Evolutionary conservation across 2,113 vertebrate genomes (phyloP).

Genomic region (Arvicanthis niloticus): DNA sequence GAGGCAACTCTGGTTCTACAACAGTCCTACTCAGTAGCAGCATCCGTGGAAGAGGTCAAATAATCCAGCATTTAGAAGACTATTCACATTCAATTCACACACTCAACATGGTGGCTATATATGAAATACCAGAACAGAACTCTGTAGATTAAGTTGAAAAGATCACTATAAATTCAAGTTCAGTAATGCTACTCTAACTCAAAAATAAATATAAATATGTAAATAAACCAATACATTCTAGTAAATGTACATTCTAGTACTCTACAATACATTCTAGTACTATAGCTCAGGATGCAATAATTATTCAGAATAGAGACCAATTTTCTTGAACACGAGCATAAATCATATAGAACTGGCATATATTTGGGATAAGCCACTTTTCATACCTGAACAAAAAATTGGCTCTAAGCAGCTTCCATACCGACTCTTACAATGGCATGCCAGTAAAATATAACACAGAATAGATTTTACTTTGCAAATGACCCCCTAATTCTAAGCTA

Average conservation of each 20-base stretch:
- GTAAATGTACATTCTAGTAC: too few species aligned
- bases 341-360: not conserved
- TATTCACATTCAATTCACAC: not conserved
- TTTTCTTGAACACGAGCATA: not conserved
- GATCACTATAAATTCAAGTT: not conserved
- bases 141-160: not conserved
- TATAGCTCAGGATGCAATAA: too few species aligned
- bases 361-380: not conserved
- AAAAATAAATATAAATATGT: not conserved
- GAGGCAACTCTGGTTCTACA: not conserved
- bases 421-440: not conserved
- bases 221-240: not conserved
- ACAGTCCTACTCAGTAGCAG: accelerated
- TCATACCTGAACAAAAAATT: not conserved
- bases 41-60: too few species aligned
- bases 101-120: not conserved
- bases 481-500: not conserved
- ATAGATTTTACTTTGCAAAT: not conserved
- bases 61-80: not conserved
- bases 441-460: not conserved
- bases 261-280: too few species aligned
- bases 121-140: not conserved
- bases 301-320: not conserved
- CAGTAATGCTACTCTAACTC: not conserved
- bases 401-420: not conserved